phyloP scores from a whole-genome alignment of 2,113 vertebrate genomes.

The Genyomyrus donnyi region DNA sequence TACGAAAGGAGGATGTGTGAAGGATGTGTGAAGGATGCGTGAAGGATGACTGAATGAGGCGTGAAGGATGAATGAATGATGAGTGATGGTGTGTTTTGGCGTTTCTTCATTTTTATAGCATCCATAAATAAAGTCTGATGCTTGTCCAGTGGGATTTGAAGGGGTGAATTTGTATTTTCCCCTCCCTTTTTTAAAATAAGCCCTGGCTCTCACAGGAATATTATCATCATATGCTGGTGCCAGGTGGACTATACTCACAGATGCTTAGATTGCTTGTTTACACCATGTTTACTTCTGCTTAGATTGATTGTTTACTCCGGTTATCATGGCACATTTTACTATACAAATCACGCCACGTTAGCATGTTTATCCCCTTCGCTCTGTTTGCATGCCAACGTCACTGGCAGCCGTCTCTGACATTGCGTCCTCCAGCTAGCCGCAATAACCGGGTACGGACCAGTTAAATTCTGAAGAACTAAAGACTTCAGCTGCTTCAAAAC shows the following conservation, averaged over 20 bases:
- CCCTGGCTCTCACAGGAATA: neutral
- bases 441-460: neutral
- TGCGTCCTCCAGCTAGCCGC: neutral
- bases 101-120: neutral
- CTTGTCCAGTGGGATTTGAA: neutral
- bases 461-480: neutral
- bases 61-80: neutral
- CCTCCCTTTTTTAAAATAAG: neutral
- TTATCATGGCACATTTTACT: neutral
- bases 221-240: neutral
- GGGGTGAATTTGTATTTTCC: neutral
- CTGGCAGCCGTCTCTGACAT: neutral
- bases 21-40: neutral
- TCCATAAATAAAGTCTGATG: neutral
- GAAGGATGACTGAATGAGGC: neutral
- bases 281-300: too few species aligned
- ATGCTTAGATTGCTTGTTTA: neutral
- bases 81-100: neutral
- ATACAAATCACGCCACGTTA: neutral
- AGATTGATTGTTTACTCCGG: neutral
- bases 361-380: neutral
- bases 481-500: neutral
- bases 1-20: neutral
- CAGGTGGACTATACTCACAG: neutral
- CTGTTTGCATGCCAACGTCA: neutral